Evolutionary conservation across 2,888 invertebrate genomes (phyloP), one percentile per base, ranked within the genome.

Genomic region (Diaphora mendica): DNA sequence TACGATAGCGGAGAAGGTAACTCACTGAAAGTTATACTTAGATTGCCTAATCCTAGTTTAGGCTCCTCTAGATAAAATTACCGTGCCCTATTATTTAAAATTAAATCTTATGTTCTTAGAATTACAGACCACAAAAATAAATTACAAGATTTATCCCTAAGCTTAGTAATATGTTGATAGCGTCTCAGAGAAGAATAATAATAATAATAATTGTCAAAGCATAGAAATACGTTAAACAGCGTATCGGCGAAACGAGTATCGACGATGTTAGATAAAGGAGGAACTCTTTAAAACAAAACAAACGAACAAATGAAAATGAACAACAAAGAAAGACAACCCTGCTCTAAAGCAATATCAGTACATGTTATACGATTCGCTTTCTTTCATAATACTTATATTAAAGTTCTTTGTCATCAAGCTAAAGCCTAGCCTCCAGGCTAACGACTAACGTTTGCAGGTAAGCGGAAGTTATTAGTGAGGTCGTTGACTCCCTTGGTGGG

Each of bases 381-480:
- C 74, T 77, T 74, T 78, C 70, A 78, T 74, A 85, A 84, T 78
- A 82, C 79, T 84, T 79, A 75, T 79, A 85, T 81, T 82, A 84
- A 87, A 85, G 76, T 82, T 83, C 83, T 88, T 86, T 86, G 85
- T 85, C 80, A 87, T 86, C 80, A 75, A 76, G 68, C 81, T 86
- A 82, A 86, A 88, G 88, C 86, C 88, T 89, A 85, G 84, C 79
- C 86, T 86, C 82, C 76, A 66, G 76, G 74, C 81, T 79, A 76
- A 77, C 78, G 91, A 91, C 90, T 88, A 88, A 86, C 89, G 89
- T 89, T 91, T 88, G 89, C 92, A 92, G 93, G 93, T 93, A 93
- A 88, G 88, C 93, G 95, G 94, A 95, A 94, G 93, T 94, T 94
- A 94, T 94, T 95, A 95, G 90, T 89, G 90, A 80, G 94, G 91